These are phyloP conservation scores for Lycaon pictus DNA, from an alignment of 2,113 vertebrate genomes.

Conservation along the genomic window DNA sequence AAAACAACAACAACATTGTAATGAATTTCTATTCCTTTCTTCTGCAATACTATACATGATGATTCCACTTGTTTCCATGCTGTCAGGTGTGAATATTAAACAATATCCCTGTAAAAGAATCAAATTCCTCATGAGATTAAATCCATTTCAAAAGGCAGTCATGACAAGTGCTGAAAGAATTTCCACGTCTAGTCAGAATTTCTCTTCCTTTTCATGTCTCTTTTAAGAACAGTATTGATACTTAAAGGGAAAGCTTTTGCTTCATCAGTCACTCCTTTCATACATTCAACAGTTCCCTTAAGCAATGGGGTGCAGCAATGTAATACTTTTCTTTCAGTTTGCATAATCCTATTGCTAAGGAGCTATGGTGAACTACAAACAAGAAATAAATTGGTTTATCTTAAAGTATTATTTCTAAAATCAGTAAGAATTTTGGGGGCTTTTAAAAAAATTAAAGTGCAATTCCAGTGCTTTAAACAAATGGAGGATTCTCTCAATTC, in stretches of 20 bases:
- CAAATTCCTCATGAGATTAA: constrained; percentile 20
- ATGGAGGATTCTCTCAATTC: background rate
- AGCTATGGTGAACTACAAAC: background rate
- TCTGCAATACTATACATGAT: background rate
- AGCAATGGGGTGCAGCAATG: background rate
- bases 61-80: background rate
- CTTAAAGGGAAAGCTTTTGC: background rate
- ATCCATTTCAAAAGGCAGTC: constrained; percentile 27
- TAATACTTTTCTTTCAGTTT: background rate
- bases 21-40: constrained; percentile 45
- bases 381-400: background rate
- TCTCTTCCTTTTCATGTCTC: background rate
- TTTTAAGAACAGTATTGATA: constrained; percentile 1
- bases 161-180: background rate
- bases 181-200: background rate
- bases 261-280: background rate
- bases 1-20: background rate
- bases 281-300: background rate
- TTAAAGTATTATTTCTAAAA: background rate
- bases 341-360: background rate
- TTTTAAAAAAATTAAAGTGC: constrained; percentile 15
- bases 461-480: background rate
- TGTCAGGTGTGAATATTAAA: background rate
- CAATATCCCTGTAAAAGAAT: background rate
- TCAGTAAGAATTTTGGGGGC: background rate